Conservation (phyloP, 2,888 invertebrate genomes). For the Volucella zonaria region DNA sequence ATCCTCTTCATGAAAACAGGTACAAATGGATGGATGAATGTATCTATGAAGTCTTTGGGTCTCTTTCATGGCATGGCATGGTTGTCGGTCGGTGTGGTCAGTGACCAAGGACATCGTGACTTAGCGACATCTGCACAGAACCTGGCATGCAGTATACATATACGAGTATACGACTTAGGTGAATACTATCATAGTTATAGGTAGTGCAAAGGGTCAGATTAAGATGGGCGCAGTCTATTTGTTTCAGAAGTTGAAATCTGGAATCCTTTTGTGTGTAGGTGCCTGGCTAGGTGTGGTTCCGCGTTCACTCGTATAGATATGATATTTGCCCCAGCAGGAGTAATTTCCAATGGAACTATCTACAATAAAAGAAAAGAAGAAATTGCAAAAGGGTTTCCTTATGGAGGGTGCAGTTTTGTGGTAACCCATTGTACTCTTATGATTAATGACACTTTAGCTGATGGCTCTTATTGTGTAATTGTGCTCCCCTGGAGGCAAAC, state of each 20-base stretch:
- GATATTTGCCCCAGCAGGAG: not conserved
- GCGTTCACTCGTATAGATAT: slow-evolving; percentile 8
- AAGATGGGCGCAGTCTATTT: slow-evolving; percentile 66
- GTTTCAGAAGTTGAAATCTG: slow-evolving; percentile 9
- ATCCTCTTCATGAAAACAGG: slow-evolving; percentile 47
- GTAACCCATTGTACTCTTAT: slow-evolving; percentile 48
- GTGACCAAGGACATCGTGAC: slow-evolving; percentile 74
- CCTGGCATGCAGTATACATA: slow-evolving; percentile 9
- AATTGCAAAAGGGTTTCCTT: slow-evolving; percentile 12
- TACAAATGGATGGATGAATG: slow-evolving; percentile 42
- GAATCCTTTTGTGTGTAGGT: slow-evolving; percentile 45
- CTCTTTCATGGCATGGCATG: slow-evolving; percentile 27
- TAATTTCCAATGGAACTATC: slow-evolving; percentile 45
- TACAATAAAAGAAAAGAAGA: slow-evolving; percentile 5
- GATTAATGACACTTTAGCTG: slow-evolving; percentile 53
- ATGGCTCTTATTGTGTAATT: slow-evolving; percentile 60
- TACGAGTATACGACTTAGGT: not conserved
- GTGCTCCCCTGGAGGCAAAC: slow-evolving; percentile 7
- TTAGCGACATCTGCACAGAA: slow-evolving; percentile 68
- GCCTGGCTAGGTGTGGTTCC: slow-evolving; percentile 55
- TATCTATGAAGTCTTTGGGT: slow-evolving; percentile 31
- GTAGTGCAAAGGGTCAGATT: slow-evolving; percentile 64
- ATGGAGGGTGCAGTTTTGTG: slow-evolving; percentile 64
- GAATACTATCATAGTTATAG: not conserved
- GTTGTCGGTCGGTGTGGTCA: slow-evolving; percentile 61